Base-by-base conservation (phyloP, 2,113 vertebrate genomes). In the Pardalotus punctatus region DNA sequence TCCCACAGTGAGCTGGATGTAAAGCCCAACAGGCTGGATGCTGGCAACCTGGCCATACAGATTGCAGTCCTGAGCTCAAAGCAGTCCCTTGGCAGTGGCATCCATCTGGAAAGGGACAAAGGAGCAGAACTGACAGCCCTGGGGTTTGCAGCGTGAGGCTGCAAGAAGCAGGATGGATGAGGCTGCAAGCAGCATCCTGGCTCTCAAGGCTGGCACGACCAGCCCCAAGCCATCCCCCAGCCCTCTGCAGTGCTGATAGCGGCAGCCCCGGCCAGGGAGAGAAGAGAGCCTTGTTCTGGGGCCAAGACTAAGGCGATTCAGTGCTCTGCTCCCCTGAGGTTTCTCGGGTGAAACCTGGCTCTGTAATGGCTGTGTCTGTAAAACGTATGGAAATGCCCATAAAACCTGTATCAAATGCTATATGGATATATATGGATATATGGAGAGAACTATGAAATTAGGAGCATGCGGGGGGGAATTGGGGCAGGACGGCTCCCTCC, bases 371-470 rank as follows among this genome's bases (percentile, higher is more conserved):
- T 98, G 95, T 95, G 97, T 98, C 97, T 98, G 98, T 97, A 98
- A 98, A 98, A 98, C 3, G 92, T 98, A 98, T 98, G 98, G 98
- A 98, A 98, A 98, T 98, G 98, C 98, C 97, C 97, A 98, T 98
- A 98, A 98, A 98, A 98, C 96, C 95, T 97, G 91, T 98, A 98
- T 98, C 98, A 97, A 98, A 97, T 97, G 97, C 96, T 96, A 93
- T 91, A 97, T 97, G 95, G 97, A 98, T 97, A 97, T 97, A 97
- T 97, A 97, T 96, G 97, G 96, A 97, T 98, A 97, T 94, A 97
- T 98, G 97, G 98, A 97, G 97, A 98, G 96, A 98, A 98, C 96
- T 97, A 97, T 98, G 98, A 98, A 98, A 97, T 96, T 96, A 98
- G 97, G 96, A 97, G 97, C 93, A 97, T 28, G 74, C 9, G 3